Evolutionary conservation across 1,140 invertebrate species (phyloP), one percentile per base, ranked within the genome.

Genomic region (Dreissena polymorpha): DNA sequence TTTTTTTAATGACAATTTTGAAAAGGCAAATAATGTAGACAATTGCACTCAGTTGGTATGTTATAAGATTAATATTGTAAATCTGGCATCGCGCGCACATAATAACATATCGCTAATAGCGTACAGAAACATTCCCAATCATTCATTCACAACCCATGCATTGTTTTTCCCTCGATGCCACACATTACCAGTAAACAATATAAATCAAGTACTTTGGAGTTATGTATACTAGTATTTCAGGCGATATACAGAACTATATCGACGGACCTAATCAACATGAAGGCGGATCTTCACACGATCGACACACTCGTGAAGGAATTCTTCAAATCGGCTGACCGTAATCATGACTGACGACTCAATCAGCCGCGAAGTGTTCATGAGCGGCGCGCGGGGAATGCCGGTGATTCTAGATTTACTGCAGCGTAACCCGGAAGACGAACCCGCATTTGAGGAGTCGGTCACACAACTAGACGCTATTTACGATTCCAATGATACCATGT

Each of bases 221-320:
- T 5, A 39, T 39, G 39, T 39, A 5, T 39, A n/a, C n/a, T n/a
- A n/a, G n/a, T n/a, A 39, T 39, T 39, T 39, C 78, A 88, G 87
- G 77, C 87, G 16, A 85, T 88, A 27, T 88, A 79, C 69, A 77
- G 77, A 63, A 88, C 86, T 85, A 84, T 85, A 12, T 55, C 29
- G 2, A 55, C 79, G 8, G 69, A 85, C 10, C 23, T 83, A 39
- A 63, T 50, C 27, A 67, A 69, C 80, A 71, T 69, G 51, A 65
- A 70, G 51, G 53, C 23, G 16, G 67, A 83, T 25, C 25, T 83
- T 14, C 10, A 60, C 10, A 67, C 39, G 16, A 76, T 77, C 7
- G 85, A 84, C 13, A 29, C 77, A 0, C 55, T 86, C 2, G 86
- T 82, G 10, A 23, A 69, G 1, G 51, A 78, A 16, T 70, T 88